Base-by-base conservation (phyloP, 2,113 vertebrate species). In the Leptobrachium leishanense region DNA sequence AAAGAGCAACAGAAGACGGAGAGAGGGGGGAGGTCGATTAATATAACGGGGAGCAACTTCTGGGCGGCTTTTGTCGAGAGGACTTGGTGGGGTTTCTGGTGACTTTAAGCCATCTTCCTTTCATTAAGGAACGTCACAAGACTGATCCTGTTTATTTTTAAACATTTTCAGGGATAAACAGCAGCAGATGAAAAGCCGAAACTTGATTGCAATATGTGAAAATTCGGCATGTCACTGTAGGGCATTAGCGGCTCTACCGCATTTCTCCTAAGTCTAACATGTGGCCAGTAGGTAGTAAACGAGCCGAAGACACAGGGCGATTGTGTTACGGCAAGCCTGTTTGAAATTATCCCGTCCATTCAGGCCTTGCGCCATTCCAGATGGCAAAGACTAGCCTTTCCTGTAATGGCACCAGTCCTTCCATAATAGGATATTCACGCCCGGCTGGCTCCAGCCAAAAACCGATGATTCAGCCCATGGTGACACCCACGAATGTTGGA, bases 41-140 rank as follows among this genome's bases (percentile, higher is more conserved):
- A 2, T 68, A 74, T 73, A 68, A 74, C 41, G 70, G 77, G 71
- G 50, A 67, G 68, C 77, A 59, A 72, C 44, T 72, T 55, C 55
- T 62, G 55, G 40, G 42, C 15, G 41, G 72, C 20, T 40, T 55
- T 57, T 10, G 53, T 72, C 70, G 62, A 53, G 67, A 64, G 10
- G 67, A 13, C 75, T 62, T 68, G 85, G 80, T 75, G 81, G 87
- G 78, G 84, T 82, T 86, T 89, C 85, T 76, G 54, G 82, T 46
- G 77, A 82, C 79, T 78, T 53, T 11, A 70, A 84, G 85, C 86
- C 88, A 89, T 90, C 92, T 91, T 89, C 84, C 87, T 89, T 84
- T 86, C 83, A 71, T 90, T 89, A 89, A 82, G 82, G n/a, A 68
- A 84, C 87, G 89, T 83, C 86, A 91, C 91, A 88, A 83, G 85